Percentiles rank a stretch among this genome's conserved stretches.
Evolutionary conservation across 2,797 vertebrate species (phyloP).

Genomic region (Typhlichthys subterraneus): DNA sequence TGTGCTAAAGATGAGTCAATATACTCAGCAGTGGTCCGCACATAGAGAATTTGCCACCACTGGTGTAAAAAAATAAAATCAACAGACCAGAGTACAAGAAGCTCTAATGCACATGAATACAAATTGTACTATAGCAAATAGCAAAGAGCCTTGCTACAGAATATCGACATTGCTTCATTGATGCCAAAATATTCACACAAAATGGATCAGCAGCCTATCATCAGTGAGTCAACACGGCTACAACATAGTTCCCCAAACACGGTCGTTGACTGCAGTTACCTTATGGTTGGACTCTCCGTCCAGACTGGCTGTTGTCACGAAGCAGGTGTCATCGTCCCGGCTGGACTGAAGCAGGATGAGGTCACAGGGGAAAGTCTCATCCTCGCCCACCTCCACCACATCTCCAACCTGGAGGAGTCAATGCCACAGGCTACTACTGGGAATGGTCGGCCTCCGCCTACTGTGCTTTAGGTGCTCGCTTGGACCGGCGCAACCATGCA

Average conservation of each 20-base stretch:
- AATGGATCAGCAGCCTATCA: no score
- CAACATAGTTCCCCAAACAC: no score
- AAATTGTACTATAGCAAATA: no score
- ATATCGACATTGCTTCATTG: no score
- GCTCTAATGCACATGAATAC: no score
- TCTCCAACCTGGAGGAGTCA: slow-evolving; percentile 86
- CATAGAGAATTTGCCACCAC: not conserved
- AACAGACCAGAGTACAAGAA: not conserved
- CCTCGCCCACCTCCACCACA: slow-evolving; percentile 89
- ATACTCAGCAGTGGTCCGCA: not conserved
- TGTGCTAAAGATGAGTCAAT: not conserved
- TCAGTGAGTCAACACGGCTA: no score
- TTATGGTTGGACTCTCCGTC: slow-evolving; percentile 98
- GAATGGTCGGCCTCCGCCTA: not conserved
- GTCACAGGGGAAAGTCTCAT: slow-evolving; percentile 98
- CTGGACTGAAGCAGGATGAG: slow-evolving; percentile 91
- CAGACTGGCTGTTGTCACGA: slow-evolving; percentile 95
- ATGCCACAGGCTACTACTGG: slow-evolving; percentile 2
- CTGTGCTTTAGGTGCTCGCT: not conserved
- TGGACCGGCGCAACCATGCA: no score
- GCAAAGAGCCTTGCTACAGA: no score
- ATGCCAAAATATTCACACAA: no score
- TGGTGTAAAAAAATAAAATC: not conserved
- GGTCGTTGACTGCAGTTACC: slow-evolving; percentile 67
- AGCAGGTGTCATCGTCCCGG: slow-evolving; percentile 87